phyloP scores from a whole-genome alignment of 2,113 vertebrate genomes.

The Myotis lucifugus region DNA sequence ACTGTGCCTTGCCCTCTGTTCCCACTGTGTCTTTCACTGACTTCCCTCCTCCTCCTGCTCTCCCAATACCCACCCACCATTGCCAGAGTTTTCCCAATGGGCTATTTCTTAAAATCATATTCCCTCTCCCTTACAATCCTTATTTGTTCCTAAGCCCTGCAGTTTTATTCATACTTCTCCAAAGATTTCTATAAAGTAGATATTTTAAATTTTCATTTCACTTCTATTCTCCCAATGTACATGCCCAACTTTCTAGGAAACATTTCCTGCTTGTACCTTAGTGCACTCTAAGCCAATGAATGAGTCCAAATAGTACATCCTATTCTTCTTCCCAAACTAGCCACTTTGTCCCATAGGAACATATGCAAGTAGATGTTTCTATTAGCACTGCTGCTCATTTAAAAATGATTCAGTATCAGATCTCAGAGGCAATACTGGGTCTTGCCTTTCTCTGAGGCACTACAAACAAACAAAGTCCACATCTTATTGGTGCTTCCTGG shows the following conservation, averaged over 20 bases:
- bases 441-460: background rate
- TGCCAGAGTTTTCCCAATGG: no score
- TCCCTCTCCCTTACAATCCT: background rate
- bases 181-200: background rate
- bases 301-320: background rate
- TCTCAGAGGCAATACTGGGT: background rate
- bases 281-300: no score
- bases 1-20: no score
- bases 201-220: background rate
- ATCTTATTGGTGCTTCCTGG: background rate
- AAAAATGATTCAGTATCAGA: background rate
- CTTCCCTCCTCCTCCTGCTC: accelerated
- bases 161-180: background rate
- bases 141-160: background rate
- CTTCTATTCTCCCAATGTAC: background rate
- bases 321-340: background rate
- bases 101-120: background rate
- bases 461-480: accelerated
- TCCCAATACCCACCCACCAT: accelerated
- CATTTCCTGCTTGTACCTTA: background rate
- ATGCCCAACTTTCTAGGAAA: background rate
- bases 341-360: background rate
- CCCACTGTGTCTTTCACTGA: accelerated
- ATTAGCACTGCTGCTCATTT: background rate
- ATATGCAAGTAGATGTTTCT: background rate